phyloP scores from a whole-genome alignment of 1,140 invertebrate species.

The Bicyclus anynana region DNA sequence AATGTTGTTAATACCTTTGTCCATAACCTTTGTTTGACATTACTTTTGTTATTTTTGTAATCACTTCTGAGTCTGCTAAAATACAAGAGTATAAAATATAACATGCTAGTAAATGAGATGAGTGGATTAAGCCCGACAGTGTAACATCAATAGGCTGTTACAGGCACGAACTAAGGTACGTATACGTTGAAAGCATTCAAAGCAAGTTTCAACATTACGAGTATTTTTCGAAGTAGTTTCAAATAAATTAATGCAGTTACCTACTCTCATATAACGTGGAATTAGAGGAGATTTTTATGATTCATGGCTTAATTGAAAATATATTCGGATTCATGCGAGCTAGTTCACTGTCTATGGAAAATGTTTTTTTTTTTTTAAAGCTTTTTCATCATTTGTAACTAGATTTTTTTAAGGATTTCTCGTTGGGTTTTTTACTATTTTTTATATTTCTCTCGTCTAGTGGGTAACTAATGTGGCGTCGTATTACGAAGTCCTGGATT shows the following conservation, averaged over 20 bases:
- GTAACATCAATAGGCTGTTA: background rate
- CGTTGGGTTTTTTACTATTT: too few species aligned
- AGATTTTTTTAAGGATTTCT: too few species aligned
- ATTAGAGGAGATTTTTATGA: constrained; percentile 1
- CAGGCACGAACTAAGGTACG: background rate
- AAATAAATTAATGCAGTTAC: constrained; percentile 6
- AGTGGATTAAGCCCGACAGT: too few species aligned
- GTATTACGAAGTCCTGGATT: too few species aligned
- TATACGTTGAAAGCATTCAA: background rate
- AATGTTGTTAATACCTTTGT: too few species aligned
- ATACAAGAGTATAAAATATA: too few species aligned
- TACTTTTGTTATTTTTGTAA: too few species aligned
- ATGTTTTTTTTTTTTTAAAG: background rate
- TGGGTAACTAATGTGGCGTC: too few species aligned
- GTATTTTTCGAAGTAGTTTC: background rate
- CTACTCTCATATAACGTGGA: background rate
- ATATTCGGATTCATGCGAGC: background rate
- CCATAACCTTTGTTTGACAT: too few species aligned
- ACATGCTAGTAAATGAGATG: too few species aligned
- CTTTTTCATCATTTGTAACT: background rate
- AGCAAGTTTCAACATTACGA: background rate
- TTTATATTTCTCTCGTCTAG: too few species aligned
- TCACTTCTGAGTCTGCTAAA: too few species aligned
- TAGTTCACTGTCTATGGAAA: background rate
- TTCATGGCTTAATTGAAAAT: constrained; percentile 1